Base-by-base conservation (phyloP, 2,797 vertebrate species). In the Iguana delicatissima region DNA sequence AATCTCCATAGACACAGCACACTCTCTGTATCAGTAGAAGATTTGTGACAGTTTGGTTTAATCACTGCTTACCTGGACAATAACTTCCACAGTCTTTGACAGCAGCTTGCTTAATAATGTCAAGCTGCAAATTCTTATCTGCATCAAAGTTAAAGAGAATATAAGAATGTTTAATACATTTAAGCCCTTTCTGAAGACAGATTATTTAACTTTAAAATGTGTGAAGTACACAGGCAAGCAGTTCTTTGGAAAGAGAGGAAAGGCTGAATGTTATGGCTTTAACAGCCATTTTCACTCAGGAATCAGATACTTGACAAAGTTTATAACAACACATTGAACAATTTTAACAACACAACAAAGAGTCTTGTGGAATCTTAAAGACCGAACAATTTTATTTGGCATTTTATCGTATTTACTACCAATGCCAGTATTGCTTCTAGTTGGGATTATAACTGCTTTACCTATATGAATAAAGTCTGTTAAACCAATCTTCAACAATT, bases 51-150 rank as follows among this genome's bases (percentile, higher is more conserved):
- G 22, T 26, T 29, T 16, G 1, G 0, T 0, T 42, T 14, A 0
- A 3, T n/a, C 16, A 26, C 22, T 74, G 92, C 97, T 95, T 97
- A 99, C 99, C 98, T 97, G 98, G 98, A 3, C 95, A 98, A 93
- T 97, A 98, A 81, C 96, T 95, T 92, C 97, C 97, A 76, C 98
- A 96, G 93, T 98, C 98, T 95, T 96, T 98, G 6, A 94, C 93
- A 64, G 96, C 97, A 1, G 98, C 98, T 95, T 98, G 97, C 73
- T 98, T 97, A 94, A 99, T 98, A 88, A 99, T 97, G 92, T 98
- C 97, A 91, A 98, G 98, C 93, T 99, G 99, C 13, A 97, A 96
- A 18, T 97, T 93, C 96, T 98, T 98, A 94, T 98, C 99, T 99
- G 97, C 59, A 92, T 4, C 80, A 82, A 95, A 89, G 73, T 90